Conservation (phyloP, 2,888 invertebrate genomes). For the Isoperla grammatica region DNA sequence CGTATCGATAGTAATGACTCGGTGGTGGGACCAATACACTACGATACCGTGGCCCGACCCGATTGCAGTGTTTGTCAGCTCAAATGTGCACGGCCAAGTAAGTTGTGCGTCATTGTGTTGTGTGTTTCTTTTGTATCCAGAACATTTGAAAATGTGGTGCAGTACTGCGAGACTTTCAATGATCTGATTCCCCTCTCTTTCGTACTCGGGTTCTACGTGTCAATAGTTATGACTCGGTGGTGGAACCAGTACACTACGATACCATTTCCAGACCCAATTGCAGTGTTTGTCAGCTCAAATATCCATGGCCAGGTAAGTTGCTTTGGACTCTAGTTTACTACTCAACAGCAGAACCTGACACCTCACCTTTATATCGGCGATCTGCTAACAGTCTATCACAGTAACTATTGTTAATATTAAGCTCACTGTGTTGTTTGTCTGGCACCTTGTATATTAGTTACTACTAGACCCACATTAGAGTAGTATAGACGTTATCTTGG, state of each 20-base stretch:
- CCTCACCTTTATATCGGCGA: too few relatives aligned
- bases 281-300: constrained; percentile 79
- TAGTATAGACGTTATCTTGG: too few relatives aligned
- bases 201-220: constrained; percentile 90
- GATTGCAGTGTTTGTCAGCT: constrained; percentile 78
- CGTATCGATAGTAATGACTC: constrained; percentile 84
- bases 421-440: too few relatives aligned
- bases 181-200: constrained; percentile 88
- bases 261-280: constrained; percentile 82
- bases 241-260: constrained; percentile 75
- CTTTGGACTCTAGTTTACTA: too few relatives aligned
- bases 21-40: constrained; percentile 85
- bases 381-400: too few relatives aligned
- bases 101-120: constrained; percentile 8
- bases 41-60: constrained; percentile 83
- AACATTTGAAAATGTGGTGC: constrained; percentile 72
- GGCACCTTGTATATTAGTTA: too few relatives aligned
- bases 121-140: constrained; percentile 45
- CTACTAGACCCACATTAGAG: too few relatives aligned
- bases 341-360: too few relatives aligned
- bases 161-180: constrained; percentile 80
- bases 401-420: too few relatives aligned
- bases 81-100: constrained; percentile 71
- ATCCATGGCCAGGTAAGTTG: constrained; percentile 62
- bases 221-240: constrained; percentile 89